Base-by-base conservation (phyloP, 2,113 vertebrate species). In the Rhinopomastus cyanomelas region DNA sequence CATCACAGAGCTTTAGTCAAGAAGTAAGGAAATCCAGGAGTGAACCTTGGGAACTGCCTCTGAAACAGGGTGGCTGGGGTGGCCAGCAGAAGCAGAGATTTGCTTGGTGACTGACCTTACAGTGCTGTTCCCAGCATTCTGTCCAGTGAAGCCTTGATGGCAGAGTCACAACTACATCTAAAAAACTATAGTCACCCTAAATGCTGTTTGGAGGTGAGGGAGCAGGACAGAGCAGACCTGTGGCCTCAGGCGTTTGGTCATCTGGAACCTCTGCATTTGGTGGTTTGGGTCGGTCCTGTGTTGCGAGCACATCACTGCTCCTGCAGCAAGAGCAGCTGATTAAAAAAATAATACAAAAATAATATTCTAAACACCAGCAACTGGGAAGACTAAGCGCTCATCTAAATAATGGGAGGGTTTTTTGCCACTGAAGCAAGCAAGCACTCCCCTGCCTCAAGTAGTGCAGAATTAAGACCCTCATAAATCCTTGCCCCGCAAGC, bases 401-500 rank as follows among this genome's bases (percentile, higher is more conserved):
- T 42, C 44, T 42, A 85, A 88, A 77, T 12, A 53, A 53, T 5
- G 18, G n/a, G 61, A 90, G 60, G 76, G 39, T 73, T 55, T 90
- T 69, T 0, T 5, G 56, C 59, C 60, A 64, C 81, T 77, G 71
- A 81, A 65, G 29, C 1, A 2, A 85, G n/a, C 18, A 52, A 88
- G 60, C 57, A 60, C 81, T 87, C 37, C 55, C 37, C 34, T 59
- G 59, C 72, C 75, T 83, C 84, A 52, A 53, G 86, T 78, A 32
- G n/a, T n/a, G n/a, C 11, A 30, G 80, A 93, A 89, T 87, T 87
- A 95, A 94, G 94, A 79, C 48, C 13, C 77, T 92, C 78, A 52
- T 81, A 95, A 95, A 93, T 94, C 88, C 72, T 37, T 77, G 84
- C 75, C 94, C 85, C 84, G 80, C 68, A 78, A 91, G 57, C 93